Base-by-base conservation (phyloP, 2,888 invertebrate genomes). In the Drosophila conformis region DNA sequence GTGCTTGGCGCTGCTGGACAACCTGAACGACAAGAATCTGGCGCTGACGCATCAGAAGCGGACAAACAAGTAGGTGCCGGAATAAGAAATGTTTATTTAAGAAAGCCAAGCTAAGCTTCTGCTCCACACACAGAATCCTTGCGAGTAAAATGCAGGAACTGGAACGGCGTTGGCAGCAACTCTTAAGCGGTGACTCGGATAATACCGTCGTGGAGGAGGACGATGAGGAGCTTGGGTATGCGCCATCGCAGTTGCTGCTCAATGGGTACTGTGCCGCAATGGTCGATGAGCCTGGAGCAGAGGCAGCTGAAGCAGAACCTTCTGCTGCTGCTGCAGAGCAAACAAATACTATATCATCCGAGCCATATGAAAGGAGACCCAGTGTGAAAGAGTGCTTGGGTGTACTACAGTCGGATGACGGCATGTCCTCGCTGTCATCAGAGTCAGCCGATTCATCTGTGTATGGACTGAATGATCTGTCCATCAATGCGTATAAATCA, bases 1-100 rank as follows among this genome's bases (percentile, higher is more conserved):
- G 25, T 96, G 97, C 79, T 94, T 96, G 60, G 97, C 97, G 8
- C 93, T 98, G 46, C 94, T 98, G 83, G 98, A 98, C 91, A 95
- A 97, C 54, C 94, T 98, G 42, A 97, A 96, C 92, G 98, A 98
- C 91, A 98, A 98, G 93, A 96, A 96, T 57, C 94, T 97, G 69
- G 97, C 97, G 1, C 93, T 98, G 35, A 95, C 96, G 74, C 98
- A 98, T 93, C 97, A 97, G 87, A 95, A 96, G 87, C 97, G 97
- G 93, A 96, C 97, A 7, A 98, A 98, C 92, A 96, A 96, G 96
- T 96, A 94, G 91, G 89, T 18, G 33, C 3, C 29, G 21, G 35
- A 13, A 18, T 29, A 51, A n/a, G 6, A 29, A 10, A 21, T 13
- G 21, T 25, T 25, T 10, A 31, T 57, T 40, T 5, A 31, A 46